Percentiles rank a stretch among this genome's conserved stretches.
These are phyloP conservation scores for Thamnaconus septentrionalis DNA, from an alignment of 2,113 vertebrate genomes.

Conservation along the genomic window DNA sequence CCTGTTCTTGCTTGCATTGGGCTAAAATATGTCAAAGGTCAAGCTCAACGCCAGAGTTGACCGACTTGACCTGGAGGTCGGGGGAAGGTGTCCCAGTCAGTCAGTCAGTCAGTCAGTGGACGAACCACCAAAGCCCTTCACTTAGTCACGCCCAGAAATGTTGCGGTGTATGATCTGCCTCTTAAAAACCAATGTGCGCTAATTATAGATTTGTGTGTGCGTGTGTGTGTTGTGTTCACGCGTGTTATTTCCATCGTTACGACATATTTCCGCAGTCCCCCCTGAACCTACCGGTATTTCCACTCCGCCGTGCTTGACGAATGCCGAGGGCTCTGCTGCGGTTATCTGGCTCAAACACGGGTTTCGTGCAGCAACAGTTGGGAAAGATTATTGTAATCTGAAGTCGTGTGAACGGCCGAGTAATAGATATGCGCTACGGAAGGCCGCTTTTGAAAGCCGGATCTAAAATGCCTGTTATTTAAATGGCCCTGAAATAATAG, in stretches of 20 bases:
- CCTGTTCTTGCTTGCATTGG: background rate
- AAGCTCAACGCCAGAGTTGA: slow-evolving; percentile 18
- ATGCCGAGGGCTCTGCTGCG: slow-evolving; percentile 6
- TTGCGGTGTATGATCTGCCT: background rate
- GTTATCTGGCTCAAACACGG: slow-evolving; percentile 46
- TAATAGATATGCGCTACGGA: slow-evolving; percentile 26
- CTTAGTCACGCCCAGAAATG: background rate
- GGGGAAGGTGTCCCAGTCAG: slow-evolving; percentile 4
- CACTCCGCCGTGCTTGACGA: background rate
- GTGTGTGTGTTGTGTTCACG: background rate
- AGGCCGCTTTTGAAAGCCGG: slow-evolving; percentile 28
- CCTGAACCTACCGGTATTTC: background rate
- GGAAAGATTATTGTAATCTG: slow-evolving; percentile 48
- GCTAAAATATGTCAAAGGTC: slow-evolving; percentile 27
- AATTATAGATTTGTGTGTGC: background rate
- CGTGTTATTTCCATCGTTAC: background rate
- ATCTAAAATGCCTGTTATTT: slow-evolving; percentile 37
- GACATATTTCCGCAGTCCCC: background rate
- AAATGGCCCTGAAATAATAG: slow-evolving; percentile 25
- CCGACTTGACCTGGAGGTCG: background rate
- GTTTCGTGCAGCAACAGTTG: slow-evolving; percentile 38
- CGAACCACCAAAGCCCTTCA: background rate
- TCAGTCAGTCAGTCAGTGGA: background rate
- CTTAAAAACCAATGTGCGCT: background rate
- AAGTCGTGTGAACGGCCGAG: slow-evolving; percentile 51